Percentiles rank a stretch among this genome's conserved stretches.
phyloP scores from a whole-genome alignment of 2,113 vertebrate genomes.

The Zosterops lateralis region DNA sequence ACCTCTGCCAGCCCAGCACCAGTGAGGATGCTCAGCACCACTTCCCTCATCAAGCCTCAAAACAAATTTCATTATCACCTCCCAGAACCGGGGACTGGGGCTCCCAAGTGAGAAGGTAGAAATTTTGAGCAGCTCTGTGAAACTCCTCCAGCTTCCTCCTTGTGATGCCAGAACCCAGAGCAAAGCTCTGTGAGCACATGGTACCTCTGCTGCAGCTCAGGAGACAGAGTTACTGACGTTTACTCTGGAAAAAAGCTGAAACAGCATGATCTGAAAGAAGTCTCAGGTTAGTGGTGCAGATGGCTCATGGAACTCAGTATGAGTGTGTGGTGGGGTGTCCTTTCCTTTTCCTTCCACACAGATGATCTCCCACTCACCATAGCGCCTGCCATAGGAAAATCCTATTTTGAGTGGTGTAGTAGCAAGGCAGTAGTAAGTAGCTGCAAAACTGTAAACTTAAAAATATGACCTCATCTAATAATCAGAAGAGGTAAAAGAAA shows the following conservation, averaged over 20 bases:
- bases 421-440: background rate
- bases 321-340: background rate
- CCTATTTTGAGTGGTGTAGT: background rate
- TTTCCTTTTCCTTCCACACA: background rate
- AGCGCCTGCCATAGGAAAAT: background rate
- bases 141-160: background rate
- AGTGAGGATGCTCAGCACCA: background rate
- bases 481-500: background rate
- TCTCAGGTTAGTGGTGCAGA: background rate
- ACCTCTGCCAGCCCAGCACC: background rate
- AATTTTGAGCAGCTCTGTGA: background rate
- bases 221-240: background rate
- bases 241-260: background rate
- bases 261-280: background rate
- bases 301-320: rapidly evolving
- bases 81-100: no score
- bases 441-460: background rate
- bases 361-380: background rate
- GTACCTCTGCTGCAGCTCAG: background rate
- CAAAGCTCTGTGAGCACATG: background rate
- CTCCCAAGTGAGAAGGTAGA: background rate
- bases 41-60: rapidly evolving
- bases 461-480: background rate
- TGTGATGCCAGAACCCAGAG: background rate
- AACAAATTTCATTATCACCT: background rate